Evolutionary conservation across 2,797 vertebrate species (phyloP).

Genomic region (Hylomyscus alleni): DNA sequence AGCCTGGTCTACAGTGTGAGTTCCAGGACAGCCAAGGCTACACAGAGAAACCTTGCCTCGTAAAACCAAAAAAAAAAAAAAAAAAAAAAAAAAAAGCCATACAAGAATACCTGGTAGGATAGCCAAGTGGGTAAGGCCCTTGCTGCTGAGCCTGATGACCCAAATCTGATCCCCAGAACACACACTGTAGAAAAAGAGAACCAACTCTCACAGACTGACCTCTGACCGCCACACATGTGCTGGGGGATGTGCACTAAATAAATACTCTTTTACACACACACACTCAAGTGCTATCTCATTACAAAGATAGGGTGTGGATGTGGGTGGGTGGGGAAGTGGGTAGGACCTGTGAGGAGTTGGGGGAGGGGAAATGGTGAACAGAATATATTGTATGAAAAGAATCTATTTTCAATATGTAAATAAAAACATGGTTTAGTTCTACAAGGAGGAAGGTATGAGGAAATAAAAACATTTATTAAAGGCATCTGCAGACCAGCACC

Average conservation of each 20-base stretch:
- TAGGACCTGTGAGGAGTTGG: too few relatives aligned
- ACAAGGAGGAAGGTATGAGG: constrained; percentile 56
- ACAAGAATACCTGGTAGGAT: neutral
- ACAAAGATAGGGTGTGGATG: neutral
- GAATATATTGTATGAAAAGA: neutral
- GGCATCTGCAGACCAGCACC: neutral
- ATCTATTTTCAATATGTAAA: neutral
- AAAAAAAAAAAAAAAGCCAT: neutral
- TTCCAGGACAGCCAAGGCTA: too few relatives aligned
- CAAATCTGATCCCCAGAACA: neutral
- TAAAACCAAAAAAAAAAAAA: neutral
- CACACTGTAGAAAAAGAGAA: neutral
- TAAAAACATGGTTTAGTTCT: constrained; percentile 27
- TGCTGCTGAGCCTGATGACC: neutral
- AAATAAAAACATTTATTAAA: constrained; percentile 63
- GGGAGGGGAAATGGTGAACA: neutral
- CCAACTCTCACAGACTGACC: neutral
- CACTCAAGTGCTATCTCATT: neutral
- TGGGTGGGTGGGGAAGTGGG: neutral
- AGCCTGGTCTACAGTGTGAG: too few relatives aligned
- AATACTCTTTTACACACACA: neutral
- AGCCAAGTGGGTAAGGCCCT: neutral
- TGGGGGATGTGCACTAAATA: neutral
- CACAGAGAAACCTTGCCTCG: too few relatives aligned
- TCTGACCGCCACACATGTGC: neutral